A percentile compares a stretch with the other conserved stretches of the same genome.
Conservation (phyloP, 2,113 vertebrate species). For the Plotosus lineatus region DNA sequence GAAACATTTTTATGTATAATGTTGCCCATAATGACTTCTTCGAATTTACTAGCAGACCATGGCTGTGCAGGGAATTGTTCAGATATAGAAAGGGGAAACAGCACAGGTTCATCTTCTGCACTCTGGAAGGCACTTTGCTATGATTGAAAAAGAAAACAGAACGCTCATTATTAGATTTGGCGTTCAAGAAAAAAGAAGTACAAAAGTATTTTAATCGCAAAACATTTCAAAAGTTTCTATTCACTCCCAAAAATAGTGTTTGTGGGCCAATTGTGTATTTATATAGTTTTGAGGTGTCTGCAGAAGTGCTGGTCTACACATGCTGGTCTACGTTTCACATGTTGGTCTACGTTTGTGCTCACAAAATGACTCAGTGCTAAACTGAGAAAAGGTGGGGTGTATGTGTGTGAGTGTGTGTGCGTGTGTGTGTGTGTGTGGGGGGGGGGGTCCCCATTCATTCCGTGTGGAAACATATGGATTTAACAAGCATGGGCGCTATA, state of each 20-base stretch:
- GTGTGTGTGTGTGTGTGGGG: too few relatives aligned
- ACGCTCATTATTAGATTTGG: background rate
- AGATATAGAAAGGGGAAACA: background rate
- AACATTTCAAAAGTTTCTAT: background rate
- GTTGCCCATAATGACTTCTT: background rate
- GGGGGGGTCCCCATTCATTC: too few relatives aligned
- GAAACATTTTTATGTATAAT: background rate
- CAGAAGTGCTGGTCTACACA: conserved; percentile 20
- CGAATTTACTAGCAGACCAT: background rate
- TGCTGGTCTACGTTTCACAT: conserved; percentile 19
- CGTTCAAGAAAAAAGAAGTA: background rate
- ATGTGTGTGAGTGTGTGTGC: too few relatives aligned
- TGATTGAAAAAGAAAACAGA: background rate
- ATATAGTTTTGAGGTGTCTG: conserved; percentile 38
- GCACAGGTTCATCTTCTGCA: background rate
- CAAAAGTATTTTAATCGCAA: background rate
- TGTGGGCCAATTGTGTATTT: conserved; percentile 1
- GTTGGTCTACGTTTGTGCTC: too few relatives aligned
- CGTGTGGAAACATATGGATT: conserved; percentile 55
- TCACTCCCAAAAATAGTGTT: background rate
- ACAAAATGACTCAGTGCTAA: too few relatives aligned
- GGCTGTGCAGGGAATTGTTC: background rate
- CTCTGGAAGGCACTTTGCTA: background rate
- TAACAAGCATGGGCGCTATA: conserved; percentile 42
- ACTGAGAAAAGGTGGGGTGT: background rate